A percentile compares a stretch with the other conserved stretches of the same genome.
Conservation (phyloP, 2,888 invertebrate species). For the Rosalia funebris region DNA sequence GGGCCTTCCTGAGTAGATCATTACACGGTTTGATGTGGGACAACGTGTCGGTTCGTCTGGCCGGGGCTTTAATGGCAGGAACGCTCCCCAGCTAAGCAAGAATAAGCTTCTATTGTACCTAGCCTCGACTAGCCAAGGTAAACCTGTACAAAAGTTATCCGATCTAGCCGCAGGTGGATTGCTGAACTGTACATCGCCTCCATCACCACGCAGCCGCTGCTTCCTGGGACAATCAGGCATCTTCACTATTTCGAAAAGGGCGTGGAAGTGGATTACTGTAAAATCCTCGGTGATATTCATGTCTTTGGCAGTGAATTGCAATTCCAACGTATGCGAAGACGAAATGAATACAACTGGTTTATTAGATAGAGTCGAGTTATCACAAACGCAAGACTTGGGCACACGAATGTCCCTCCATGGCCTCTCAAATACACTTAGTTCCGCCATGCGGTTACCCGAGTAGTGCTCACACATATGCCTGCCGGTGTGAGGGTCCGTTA, state of each 20-base stretch:
- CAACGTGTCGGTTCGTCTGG: constrained; percentile 74
- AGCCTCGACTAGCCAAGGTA: constrained; percentile 84
- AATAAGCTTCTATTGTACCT: constrained; percentile 83
- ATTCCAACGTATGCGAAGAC: constrained; percentile 76
- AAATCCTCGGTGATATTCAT: constrained; percentile 85
- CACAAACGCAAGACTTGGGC: constrained; percentile 82
- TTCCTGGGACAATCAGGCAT: constrained; percentile 74
- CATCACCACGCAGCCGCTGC: constrained; percentile 71
- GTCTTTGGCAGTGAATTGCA: constrained; percentile 78
- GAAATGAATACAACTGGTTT: constrained; percentile 74
- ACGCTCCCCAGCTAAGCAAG: constrained; percentile 84
- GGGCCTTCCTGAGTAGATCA: constrained; percentile 82
- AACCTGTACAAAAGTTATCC: constrained; percentile 76
- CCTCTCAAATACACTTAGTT: constrained; percentile 73
- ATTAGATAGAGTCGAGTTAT: constrained; percentile 72
- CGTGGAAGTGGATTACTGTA: constrained; percentile 82
- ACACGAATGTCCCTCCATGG: constrained; percentile 78
- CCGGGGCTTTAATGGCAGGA: constrained; percentile 73
- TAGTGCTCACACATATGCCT: constrained; percentile 69
- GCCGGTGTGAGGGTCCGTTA: constrained; percentile 78
- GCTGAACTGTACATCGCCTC: constrained; percentile 74
- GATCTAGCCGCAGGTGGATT: constrained; percentile 71
- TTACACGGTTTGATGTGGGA: constrained; percentile 80
- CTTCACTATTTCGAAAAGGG: constrained; percentile 74
- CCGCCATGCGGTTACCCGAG: constrained; percentile 63